Evolutionary conservation across 2,888 invertebrate species (phyloP).

Genomic region (Lithophane ornitopus): DNA sequence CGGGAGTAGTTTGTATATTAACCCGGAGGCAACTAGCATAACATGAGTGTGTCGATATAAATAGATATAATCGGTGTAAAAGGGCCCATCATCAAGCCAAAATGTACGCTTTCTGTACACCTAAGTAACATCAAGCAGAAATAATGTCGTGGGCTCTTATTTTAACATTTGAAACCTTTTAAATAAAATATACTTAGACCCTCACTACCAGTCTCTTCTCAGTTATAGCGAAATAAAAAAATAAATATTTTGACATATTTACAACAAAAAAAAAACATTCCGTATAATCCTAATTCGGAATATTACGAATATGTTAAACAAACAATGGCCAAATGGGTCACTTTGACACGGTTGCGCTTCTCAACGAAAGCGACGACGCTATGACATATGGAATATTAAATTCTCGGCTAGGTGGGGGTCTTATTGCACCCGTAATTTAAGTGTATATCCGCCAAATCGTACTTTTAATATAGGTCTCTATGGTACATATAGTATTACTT

Average conservation of each 20-base stretch:
- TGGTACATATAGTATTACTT: slow-evolving; percentile 38
- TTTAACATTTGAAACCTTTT: not conserved
- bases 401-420: not conserved
- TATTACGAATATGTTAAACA: too few species aligned
- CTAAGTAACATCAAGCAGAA: not conserved
- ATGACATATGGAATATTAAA: not conserved
- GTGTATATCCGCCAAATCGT: slow-evolving; percentile 28
- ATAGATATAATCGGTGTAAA: not conserved
- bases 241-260: too few species aligned
- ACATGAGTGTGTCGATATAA: slow-evolving; percentile 33
- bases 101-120: not conserved
- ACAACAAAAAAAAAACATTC: too few species aligned
- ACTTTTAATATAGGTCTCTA: slow-evolving; percentile 30
- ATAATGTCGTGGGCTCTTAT: not conserved
- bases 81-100: not conserved
- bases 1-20: slow-evolving; percentile 28
- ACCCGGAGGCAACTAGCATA: slow-evolving; percentile 1
- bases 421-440: not conserved
- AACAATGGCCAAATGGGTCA: too few species aligned
- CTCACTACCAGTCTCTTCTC: too few species aligned
- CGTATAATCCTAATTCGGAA: too few species aligned
- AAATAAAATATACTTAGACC: not conserved
- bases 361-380: too few species aligned
- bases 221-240: too few species aligned
- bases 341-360: too few species aligned